Percentiles rank a stretch among this genome's conserved stretches.
Evolutionary conservation across 1,140 invertebrate genomes (phyloP).

Genomic region (Leguminivora glycinivorella): DNA sequence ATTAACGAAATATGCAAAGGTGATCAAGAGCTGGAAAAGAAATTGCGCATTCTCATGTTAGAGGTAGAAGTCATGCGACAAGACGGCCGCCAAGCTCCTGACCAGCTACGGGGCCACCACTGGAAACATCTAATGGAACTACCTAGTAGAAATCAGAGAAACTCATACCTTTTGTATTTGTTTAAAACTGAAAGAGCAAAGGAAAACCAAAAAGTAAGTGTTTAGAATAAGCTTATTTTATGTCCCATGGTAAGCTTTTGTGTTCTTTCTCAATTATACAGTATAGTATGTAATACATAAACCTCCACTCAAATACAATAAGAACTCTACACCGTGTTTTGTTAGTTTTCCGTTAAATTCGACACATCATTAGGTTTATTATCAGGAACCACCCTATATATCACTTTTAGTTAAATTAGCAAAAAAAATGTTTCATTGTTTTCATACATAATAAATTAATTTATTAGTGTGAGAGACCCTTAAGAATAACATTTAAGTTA

Average conservation of each 20-base stretch:
- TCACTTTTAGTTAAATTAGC: no score
- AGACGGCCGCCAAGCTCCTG: slow-evolving; percentile 79
- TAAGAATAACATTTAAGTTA: no score
- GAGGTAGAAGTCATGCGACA: slow-evolving; percentile 81
- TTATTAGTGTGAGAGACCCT: no score
- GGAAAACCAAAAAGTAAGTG: slow-evolving; percentile 54
- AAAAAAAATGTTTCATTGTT: no score
- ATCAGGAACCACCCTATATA: no score
- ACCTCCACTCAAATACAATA: no score
- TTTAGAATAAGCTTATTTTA: background rate
- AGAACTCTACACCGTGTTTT: no score
- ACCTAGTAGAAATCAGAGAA: slow-evolving; percentile 72
- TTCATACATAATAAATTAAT: no score
- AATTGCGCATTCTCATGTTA: slow-evolving; percentile 76
- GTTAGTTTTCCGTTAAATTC: no score
- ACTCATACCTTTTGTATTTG: slow-evolving; percentile 81
- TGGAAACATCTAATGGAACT: slow-evolving; percentile 81
- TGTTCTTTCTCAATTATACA: no score
- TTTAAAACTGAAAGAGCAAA: slow-evolving; percentile 82
- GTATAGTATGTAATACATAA: no score
- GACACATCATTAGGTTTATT: no score
- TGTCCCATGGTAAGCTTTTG: background rate
- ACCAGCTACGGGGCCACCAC: slow-evolving; percentile 69
- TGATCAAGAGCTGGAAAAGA: slow-evolving; percentile 66
- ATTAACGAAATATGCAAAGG: slow-evolving; percentile 56